These are phyloP conservation scores for Crossaster papposus DNA, from an alignment of 53 echinoderm and acorn worm species.

Conservation along the genomic window DNA sequence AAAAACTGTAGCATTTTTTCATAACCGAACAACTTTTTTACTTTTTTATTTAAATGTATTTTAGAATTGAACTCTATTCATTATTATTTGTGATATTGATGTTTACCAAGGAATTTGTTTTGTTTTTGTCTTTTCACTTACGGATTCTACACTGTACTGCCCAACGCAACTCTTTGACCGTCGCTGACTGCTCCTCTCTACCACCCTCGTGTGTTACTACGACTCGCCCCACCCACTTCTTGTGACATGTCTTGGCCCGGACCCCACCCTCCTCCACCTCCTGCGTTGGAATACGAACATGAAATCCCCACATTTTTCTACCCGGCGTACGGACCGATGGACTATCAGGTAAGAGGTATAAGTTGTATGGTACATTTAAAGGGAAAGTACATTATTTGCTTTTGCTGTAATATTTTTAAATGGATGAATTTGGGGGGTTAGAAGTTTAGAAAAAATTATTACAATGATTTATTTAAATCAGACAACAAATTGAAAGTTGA, in stretches of 20 bases:
- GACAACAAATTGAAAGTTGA: too few species aligned
- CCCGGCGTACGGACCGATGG: conserved; percentile 70
- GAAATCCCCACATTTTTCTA: conserved; percentile 74
- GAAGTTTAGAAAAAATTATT: too few species aligned
- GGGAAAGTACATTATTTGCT: too few species aligned
- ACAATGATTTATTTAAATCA: too few species aligned
- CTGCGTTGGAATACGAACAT: conserved; percentile 72
- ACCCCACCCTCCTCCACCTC: conserved; percentile 67
- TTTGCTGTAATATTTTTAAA: too few species aligned
- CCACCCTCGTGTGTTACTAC: neutral
- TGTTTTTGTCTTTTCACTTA: neutral
- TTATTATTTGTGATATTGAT: neutral
- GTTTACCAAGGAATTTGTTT: conserved; percentile 9
- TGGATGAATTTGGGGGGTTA: too few species aligned
- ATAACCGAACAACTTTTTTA: neutral
- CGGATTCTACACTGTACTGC: conserved; percentile 29
- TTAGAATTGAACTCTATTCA: neutral
- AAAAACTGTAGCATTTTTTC: too few species aligned
- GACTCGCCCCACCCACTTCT: neutral
- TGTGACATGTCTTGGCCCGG: conserved; percentile 52
- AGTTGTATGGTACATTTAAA: too few species aligned
- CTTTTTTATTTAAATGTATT: neutral
- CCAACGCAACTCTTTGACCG: neutral
- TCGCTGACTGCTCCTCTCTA: neutral
- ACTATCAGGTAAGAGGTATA: conserved; percentile 78